Conservation (phyloP, 2,888 invertebrate species). For the Sabatieria punctata region DNA sequence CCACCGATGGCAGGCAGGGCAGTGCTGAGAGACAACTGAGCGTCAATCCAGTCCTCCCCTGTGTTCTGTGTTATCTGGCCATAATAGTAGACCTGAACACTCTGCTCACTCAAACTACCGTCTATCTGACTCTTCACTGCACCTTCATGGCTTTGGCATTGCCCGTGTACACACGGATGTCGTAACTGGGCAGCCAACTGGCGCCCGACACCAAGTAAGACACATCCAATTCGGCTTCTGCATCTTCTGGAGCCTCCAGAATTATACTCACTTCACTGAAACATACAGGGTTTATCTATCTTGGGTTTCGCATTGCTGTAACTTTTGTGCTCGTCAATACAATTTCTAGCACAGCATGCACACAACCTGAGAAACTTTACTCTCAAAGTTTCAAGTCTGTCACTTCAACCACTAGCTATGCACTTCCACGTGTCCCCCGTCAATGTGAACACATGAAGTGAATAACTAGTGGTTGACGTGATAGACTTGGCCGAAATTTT, state of each 20-base stretch:
- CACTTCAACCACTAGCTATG: too few relatives aligned
- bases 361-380: too few relatives aligned
- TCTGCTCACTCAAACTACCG: not conserved
- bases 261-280: not conserved
- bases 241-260: not conserved
- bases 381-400: too few relatives aligned
- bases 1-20: constrained; percentile 29
- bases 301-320: too few relatives aligned
- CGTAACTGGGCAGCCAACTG: constrained; percentile 6
- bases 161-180: constrained; percentile 10
- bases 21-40: constrained; percentile 26
- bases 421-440: too few relatives aligned
- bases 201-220: constrained; percentile 5
- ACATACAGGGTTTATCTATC: too few relatives aligned
- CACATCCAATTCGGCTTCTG: constrained; percentile 1
- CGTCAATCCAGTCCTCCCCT: constrained; percentile 29
- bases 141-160: constrained; percentile 7
- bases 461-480: too few relatives aligned
- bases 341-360: too few relatives aligned
- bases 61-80: constrained; percentile 27
- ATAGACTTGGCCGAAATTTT: too few relatives aligned
- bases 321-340: too few relatives aligned
- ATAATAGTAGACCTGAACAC: too few relatives aligned
- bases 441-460: too few relatives aligned
- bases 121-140: not conserved